Percentiles rank a stretch among this genome's conserved stretches.
Conservation (phyloP, 2,888 invertebrate species). For the Acleris literana region DNA sequence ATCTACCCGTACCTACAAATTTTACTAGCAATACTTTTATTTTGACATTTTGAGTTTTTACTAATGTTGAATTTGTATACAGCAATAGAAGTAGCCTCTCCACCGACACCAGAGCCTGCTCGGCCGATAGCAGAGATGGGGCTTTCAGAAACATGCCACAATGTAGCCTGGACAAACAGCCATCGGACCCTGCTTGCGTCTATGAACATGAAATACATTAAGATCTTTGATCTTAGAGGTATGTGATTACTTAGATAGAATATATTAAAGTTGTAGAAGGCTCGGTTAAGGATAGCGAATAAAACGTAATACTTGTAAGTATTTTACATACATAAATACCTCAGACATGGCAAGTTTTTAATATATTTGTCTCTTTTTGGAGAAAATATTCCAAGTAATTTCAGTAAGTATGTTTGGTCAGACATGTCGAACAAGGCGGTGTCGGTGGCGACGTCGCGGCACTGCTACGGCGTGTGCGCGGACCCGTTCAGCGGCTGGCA, state of each 20-base stretch:
- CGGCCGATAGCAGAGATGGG: conserved; percentile 90
- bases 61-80: background rate
- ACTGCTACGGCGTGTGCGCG: conserved; percentile 91
- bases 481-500: conserved; percentile 91
- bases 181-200: conserved; percentile 92
- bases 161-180: conserved; percentile 92
- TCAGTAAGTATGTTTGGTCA: conserved; percentile 54
- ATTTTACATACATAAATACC: no score
- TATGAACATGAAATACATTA: conserved; percentile 94
- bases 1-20: conserved; percentile 47
- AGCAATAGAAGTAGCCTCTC: conserved; percentile 44
- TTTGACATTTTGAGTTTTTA: background rate
- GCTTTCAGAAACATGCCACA: conserved; percentile 92
- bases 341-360: no score
- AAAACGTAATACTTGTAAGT: no score
- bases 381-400: background rate
- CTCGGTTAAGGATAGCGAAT: no score
- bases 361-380: no score
- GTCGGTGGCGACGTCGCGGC: conserved; percentile 88
- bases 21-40: background rate
- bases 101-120: conserved; percentile 73
- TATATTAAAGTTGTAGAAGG: no score
- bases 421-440: conserved; percentile 88
- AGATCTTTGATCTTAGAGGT: conserved; percentile 96
- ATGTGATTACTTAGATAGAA: background rate